Conservation (phyloP, 2,797 vertebrate genomes). For the Menidia menidia region DNA sequence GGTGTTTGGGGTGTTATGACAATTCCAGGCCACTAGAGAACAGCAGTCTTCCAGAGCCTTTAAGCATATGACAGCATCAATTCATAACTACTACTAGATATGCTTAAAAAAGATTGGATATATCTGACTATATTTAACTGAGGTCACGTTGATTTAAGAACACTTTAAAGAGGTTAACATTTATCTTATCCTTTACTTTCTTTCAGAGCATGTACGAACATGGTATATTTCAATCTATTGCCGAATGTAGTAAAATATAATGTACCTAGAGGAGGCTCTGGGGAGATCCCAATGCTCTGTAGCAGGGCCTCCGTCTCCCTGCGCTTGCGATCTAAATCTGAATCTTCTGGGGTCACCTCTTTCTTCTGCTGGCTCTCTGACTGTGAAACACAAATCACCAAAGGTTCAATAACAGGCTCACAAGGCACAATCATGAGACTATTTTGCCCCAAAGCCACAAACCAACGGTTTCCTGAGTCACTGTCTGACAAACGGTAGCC, state of each 20-base stretch:
- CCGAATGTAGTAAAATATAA: not conserved
- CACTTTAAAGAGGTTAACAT: no score
- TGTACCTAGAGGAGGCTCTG: constrained; percentile 91
- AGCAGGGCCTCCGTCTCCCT: constrained; percentile 96
- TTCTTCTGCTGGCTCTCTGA: constrained; percentile 82
- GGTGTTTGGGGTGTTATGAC: constrained; percentile 50
- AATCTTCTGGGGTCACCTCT: constrained; percentile 87
- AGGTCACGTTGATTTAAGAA: no score
- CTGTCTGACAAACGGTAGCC: constrained; percentile 46
- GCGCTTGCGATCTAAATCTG: constrained; percentile 96
- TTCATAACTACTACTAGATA: no score
- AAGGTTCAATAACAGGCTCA: not conserved
- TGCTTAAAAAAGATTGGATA: no score
- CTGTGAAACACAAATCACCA: constrained; percentile 50
- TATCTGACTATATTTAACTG: no score
- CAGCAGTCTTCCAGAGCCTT: constrained; percentile 32
- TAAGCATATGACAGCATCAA: constrained; percentile 4
- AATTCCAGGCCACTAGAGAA: constrained; percentile 63
- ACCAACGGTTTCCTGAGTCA: constrained; percentile 38
- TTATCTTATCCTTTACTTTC: not conserved
- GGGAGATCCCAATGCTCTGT: constrained; percentile 97
- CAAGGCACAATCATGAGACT: not conserved
- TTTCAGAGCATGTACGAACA: not conserved
- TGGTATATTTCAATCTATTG: no score
- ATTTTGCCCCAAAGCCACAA: constrained; percentile 42